Percentiles rank a stretch among this genome's conserved stretches.
Evolutionary conservation across 2,797 vertebrate species (phyloP).

Genomic region (Chiloscyllium punctatum): DNA sequence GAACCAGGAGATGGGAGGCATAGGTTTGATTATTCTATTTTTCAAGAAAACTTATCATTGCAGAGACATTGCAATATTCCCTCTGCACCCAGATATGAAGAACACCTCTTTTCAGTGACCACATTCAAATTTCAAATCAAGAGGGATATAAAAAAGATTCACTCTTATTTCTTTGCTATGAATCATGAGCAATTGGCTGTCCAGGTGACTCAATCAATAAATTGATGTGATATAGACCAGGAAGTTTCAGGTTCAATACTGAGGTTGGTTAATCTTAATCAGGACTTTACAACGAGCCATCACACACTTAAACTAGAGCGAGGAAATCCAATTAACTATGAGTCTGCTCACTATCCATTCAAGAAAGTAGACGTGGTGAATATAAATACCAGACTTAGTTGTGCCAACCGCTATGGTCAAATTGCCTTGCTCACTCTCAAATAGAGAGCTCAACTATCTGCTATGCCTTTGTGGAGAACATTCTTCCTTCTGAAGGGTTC

Average conservation of each 20-base stretch:
- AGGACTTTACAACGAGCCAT: neutral
- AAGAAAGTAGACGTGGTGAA: neutral
- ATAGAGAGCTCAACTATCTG: neutral
- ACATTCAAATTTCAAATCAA: neutral
- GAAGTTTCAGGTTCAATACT: neutral
- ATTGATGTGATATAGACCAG: neutral
- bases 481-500: neutral
- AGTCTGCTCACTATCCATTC: neutral
- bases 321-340: neutral
- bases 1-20: conserved; percentile 1
- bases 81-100: neutral
- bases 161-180: neutral
- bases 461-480: neutral
- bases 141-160: neutral
- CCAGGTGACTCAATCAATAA: conserved; percentile 15
- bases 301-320: neutral
- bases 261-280: neutral
- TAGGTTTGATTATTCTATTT: neutral
- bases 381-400: neutral
- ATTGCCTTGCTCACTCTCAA: neutral
- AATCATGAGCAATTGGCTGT: neutral
- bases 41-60: neutral
- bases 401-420: neutral
- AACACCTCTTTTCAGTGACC: neutral
- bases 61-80: neutral